phyloP scores from a whole-genome alignment of 30 jellyfish, hydroid and myxozoan genomes.

The Clytia hemisphaerica region DNA sequence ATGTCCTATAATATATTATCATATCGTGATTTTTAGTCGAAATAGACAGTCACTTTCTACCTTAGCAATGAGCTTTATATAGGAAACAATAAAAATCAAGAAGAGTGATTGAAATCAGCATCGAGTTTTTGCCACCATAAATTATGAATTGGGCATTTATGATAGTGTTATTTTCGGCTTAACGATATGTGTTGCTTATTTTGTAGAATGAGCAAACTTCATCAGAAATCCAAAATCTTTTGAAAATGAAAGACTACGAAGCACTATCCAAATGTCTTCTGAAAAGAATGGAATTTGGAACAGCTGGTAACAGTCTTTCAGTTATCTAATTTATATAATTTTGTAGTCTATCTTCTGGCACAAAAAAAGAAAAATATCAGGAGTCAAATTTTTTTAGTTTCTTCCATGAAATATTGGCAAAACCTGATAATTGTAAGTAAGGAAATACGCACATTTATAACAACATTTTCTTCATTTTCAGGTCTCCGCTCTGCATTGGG shows the following conservation, averaged over 20 bases:
- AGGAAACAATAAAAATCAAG: neutral
- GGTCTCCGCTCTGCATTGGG: constrained; percentile 83
- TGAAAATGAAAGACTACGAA: constrained; percentile 26
- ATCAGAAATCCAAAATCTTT: constrained; percentile 28
- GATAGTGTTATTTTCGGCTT: neutral
- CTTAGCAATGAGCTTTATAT: no score
- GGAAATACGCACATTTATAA: no score
- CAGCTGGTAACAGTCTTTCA: constrained; percentile 63
- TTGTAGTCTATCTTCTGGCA: neutral
- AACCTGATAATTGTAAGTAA: no score
- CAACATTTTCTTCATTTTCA: constrained; percentile 10
- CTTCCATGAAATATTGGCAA: no score
- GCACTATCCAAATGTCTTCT: neutral
- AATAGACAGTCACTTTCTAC: no score
- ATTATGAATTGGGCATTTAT: neutral
- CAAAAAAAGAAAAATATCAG: no score
- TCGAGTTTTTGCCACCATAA: neutral
- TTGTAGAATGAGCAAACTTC: constrained; percentile 52
- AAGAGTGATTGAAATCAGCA: neutral
- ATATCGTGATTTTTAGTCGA: no score
- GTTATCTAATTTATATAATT: neutral
- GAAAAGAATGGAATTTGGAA: constrained; percentile 84
- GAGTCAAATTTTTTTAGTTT: no score
- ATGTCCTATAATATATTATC: no score
- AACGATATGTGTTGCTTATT: neutral